These are phyloP conservation scores for Notocelia uddmanniana DNA, from an alignment of 2,888 invertebrate genomes.

Conservation along the genomic window DNA sequence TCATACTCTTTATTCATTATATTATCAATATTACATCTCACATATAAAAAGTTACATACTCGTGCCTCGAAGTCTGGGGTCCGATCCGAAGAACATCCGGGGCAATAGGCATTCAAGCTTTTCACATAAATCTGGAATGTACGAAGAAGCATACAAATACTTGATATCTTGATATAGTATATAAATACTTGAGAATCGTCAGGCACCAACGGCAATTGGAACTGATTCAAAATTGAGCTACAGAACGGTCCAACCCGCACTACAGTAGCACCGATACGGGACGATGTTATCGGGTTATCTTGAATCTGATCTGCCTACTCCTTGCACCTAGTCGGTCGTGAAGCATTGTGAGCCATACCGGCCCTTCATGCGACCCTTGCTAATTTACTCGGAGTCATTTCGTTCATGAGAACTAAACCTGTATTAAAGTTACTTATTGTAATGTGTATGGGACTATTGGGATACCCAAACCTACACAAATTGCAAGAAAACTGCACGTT, in stretches of 20 bases:
- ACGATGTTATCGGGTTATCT: conserved; percentile 20
- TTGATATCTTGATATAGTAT: no score
- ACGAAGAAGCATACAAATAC: no score
- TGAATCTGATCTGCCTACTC: conserved; percentile 1
- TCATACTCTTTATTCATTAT: no score
- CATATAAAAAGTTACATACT: no score
- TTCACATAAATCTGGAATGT: no score
- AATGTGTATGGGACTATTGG: neutral
- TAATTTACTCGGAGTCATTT: neutral
- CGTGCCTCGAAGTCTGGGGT: no score
- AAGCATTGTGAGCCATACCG: conserved; percentile 12
- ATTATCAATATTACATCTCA: no score
- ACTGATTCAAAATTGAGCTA: neutral
- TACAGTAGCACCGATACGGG: neutral
- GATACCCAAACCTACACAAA: neutral
- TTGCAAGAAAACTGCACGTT: no score
- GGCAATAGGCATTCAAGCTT: no score
- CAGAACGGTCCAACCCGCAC: conserved; percentile 14
- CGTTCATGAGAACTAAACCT: neutral
- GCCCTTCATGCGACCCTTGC: neutral
- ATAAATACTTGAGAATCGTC: neutral
- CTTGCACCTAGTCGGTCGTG: conserved; percentile 5
- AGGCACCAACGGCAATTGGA: neutral
- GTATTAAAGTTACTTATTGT: neutral
- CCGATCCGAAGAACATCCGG: no score